These are phyloP conservation scores for Drosophila nr. fundita DNA, from an alignment of 2,888 invertebrate species.

Conservation along the genomic window DNA sequence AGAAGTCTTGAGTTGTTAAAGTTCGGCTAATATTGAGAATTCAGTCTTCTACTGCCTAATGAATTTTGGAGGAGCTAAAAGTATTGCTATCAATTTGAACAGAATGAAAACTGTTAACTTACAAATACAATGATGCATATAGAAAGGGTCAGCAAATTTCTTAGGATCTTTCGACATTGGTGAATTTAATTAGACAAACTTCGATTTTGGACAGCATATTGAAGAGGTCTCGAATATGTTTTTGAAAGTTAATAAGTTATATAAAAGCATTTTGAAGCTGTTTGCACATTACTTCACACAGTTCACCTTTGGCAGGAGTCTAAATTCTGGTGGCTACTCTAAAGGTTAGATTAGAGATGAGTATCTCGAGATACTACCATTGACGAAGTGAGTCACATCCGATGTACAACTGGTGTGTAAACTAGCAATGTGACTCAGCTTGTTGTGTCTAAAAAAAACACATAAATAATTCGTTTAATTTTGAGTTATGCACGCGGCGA, in stretches of 20 bases:
- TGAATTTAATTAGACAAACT: neutral
- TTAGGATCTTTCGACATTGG: neutral
- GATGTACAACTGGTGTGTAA: neutral
- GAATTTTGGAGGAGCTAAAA: neutral
- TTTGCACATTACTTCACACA: neutral
- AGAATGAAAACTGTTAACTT: neutral
- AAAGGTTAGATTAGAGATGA: neutral
- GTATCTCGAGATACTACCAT: neutral
- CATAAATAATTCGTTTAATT: constrained; percentile 16
- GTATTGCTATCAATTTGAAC: neutral
- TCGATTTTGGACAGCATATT: neutral
- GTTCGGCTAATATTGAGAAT: neutral
- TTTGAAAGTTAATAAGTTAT: neutral
- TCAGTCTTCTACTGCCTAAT: neutral
- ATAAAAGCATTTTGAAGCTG: neutral
- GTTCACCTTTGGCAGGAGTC: neutral
- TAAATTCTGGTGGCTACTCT: neutral
- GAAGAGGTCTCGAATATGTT: neutral
- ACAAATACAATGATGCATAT: neutral
- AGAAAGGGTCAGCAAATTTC: neutral
- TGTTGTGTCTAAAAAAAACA: neutral
- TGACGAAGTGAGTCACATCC: neutral
- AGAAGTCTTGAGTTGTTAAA: too few species aligned
- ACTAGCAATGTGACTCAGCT: neutral
- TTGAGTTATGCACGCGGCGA: neutral